Evolutionary conservation across 64 coral and sea anemone genomes (phyloP).

Genomic region (Pachyseris speciosa): DNA sequence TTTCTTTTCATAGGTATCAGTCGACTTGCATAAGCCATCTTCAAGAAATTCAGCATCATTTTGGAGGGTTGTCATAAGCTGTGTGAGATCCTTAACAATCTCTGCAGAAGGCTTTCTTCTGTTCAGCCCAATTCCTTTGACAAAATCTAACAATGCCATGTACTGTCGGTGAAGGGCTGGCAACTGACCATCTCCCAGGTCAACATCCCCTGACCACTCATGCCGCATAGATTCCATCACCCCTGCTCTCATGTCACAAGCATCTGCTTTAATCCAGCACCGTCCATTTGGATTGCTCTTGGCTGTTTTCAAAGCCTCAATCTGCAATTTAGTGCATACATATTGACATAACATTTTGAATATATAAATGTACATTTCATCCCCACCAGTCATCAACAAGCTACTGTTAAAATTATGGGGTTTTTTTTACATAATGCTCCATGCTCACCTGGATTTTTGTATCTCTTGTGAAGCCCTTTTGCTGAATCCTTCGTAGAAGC

Average conservation of each 20-base stretch:
- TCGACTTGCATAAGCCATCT: slow-evolving; percentile 15
- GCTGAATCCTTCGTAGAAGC: background rate
- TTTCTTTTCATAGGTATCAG: slow-evolving; percentile 29
- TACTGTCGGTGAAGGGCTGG: slow-evolving; percentile 2
- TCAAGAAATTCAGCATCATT: slow-evolving; percentile 32
- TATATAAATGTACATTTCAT: no score
- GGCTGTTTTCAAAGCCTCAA: no score
- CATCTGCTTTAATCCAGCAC: slow-evolving; percentile 61
- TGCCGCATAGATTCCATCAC: slow-evolving; percentile 6
- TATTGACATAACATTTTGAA: no score
- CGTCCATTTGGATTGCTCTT: slow-evolving; percentile 15
- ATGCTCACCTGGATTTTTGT: slow-evolving; percentile 41
- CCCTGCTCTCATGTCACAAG: slow-evolving; percentile 22
- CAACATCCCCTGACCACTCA: slow-evolving; percentile 49
- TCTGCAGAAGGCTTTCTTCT: background rate
- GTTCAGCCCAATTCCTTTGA: slow-evolving; percentile 16
- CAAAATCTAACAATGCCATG: background rate
- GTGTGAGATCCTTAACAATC: slow-evolving; percentile 14
- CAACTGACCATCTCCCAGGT: slow-evolving; percentile 38
- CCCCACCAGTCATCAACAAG: no score
- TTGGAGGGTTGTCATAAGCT: background rate
- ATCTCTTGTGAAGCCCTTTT: slow-evolving; percentile 39
- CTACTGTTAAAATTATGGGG: no score
- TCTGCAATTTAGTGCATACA: no score
- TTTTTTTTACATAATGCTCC: no score